A percentile compares a stretch with the other conserved stretches of the same genome.
Evolutionary conservation across 2,888 invertebrate genomes (phyloP).

Genomic region (Celastrina argiolus): DNA sequence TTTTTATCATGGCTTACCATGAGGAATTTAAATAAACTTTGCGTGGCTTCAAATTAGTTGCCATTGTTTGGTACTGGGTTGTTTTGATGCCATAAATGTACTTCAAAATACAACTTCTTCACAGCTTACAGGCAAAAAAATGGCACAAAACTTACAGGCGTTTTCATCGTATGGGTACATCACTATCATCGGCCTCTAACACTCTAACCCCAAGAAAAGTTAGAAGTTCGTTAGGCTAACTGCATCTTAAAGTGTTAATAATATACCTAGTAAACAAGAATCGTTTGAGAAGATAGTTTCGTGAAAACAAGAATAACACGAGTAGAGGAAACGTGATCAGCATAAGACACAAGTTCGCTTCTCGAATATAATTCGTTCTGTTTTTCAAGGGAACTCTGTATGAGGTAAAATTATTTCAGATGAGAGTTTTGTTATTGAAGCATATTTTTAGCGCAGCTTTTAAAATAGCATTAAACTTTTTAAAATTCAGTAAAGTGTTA

Average conservation of each 20-base stretch:
- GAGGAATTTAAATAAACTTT: no score
- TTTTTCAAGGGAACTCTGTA: neutral
- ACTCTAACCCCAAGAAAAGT: no score
- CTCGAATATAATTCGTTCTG: neutral
- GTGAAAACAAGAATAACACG: neutral
- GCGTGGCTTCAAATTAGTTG: no score
- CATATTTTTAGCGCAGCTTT: neutral
- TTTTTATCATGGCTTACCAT: no score
- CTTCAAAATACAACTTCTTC: no score
- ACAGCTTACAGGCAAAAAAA: no score
- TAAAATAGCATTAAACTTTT: neutral
- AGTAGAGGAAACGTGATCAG: slow-evolving; percentile 1
- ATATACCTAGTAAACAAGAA: neutral
- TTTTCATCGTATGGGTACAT: no score
- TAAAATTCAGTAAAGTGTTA: neutral
- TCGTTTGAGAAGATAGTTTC: neutral
- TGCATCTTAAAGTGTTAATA: neutral
- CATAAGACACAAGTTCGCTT: neutral
- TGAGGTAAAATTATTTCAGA: neutral
- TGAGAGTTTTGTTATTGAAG: neutral
- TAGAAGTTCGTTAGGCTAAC: no score
- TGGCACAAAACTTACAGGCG: no score
- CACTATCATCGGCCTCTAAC: no score
- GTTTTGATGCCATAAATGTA: no score
- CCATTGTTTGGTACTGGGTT: no score